Percentiles rank a stretch among this genome's conserved stretches.
phyloP scores from a whole-genome alignment of 2,113 vertebrate species.

The Gasterosteus aculeatus region DNA sequence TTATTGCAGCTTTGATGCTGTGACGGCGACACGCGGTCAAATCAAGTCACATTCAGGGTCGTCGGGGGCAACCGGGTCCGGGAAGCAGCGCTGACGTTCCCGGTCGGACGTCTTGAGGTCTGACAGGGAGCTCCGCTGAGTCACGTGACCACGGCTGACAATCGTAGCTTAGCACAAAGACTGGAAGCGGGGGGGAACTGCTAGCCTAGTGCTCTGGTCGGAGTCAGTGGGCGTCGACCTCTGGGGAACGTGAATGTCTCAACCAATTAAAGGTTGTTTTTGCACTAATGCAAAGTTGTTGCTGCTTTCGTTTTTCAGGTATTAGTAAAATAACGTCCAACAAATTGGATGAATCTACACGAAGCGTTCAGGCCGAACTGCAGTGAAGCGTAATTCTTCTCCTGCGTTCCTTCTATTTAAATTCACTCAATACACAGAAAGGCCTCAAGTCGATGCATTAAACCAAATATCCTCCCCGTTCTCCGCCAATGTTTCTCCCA shows the following conservation, averaged over 20 bases:
- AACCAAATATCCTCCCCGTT: constrained; percentile 33
- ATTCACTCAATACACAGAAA: background rate
- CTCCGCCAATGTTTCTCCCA: constrained; percentile 22
- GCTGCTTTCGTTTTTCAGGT: background rate
- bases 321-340: background rate
- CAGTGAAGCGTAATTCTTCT: constrained; percentile 21
- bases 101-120: too few relatives aligned
- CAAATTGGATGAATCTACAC: background rate
- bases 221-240: background rate
- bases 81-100: background rate
- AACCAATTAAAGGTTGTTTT: background rate
- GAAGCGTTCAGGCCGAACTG: background rate
- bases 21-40: constrained; percentile 69
- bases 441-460: background rate
- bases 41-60: constrained; percentile 43
- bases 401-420: constrained; percentile 17
- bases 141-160: constrained; percentile 5
- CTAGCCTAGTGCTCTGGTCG: background rate
- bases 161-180: constrained; percentile 5
- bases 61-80: constrained; percentile 28
- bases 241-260: background rate
- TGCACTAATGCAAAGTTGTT: background rate
- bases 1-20: constrained; percentile 75
- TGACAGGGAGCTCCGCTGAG: background rate
- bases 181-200: background rate